Conservation (phyloP, 1,140 invertebrate genomes). For the Mizuhopecten yessoensis region DNA sequence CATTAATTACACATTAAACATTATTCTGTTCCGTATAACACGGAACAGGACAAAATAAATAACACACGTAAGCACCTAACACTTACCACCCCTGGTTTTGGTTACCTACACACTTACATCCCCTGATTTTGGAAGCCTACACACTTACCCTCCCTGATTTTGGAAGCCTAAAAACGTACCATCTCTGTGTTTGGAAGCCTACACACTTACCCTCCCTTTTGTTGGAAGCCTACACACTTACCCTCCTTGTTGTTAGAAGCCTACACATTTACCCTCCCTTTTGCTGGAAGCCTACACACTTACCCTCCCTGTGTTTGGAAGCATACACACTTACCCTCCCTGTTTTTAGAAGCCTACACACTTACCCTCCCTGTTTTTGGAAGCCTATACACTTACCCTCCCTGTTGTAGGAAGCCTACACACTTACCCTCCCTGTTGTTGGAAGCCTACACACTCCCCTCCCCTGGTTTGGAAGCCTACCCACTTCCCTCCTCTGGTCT, state of each 20-base stretch:
- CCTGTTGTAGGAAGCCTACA: neutral
- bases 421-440: neutral
- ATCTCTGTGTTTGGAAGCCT: neutral
- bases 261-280: neutral
- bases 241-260: neutral
- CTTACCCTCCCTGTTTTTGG: neutral
- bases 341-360: constrained; percentile 29
- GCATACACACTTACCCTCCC: neutral
- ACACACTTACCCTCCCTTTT: neutral
- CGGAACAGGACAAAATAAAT: too few species aligned
- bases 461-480: constrained; percentile 19
- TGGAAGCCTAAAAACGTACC: neutral
- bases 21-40: too few species aligned
- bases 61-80: too few species aligned
- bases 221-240: neutral
- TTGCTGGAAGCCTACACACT: neutral
- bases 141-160: neutral
- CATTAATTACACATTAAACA: too few species aligned
- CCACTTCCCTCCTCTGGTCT: neutral
- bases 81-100: neutral
- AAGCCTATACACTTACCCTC: neutral
- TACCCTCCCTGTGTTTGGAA: neutral
- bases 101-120: neutral
- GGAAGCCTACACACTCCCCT: neutral
- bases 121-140: constrained; percentile 8